A percentile compares a stretch with the other conserved stretches of the same genome.
phyloP scores from a whole-genome alignment of 2,113 vertebrate genomes.

The Varanus salvator region DNA sequence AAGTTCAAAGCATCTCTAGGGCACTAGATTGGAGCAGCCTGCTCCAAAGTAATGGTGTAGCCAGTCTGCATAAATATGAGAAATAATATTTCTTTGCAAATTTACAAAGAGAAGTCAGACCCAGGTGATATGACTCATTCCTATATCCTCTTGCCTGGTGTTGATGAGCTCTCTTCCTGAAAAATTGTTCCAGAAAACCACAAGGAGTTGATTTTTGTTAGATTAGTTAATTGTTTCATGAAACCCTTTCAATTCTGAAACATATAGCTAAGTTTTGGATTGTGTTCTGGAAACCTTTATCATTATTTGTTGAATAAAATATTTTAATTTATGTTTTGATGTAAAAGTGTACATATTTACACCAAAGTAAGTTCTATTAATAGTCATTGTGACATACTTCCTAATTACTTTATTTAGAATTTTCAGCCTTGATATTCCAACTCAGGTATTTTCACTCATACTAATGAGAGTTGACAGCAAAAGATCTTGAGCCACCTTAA shows the following conservation, averaged over 20 bases:
- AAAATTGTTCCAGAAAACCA: not conserved
- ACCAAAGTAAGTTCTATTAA: not conserved
- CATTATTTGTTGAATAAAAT: not conserved
- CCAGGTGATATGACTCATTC: not conserved
- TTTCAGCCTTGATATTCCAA: not conserved
- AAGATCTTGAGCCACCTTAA: not conserved
- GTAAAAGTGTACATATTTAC: not conserved
- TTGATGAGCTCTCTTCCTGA: not conserved
- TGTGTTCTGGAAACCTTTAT: not conserved
- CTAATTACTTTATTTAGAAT: not conserved
- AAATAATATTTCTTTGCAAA: not conserved
- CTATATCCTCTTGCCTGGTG: accelerated
- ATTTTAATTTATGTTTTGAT: not conserved
- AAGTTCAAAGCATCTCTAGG: not conserved
- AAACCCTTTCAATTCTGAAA: not conserved
- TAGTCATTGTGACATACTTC: not conserved
- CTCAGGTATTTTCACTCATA: not conserved
- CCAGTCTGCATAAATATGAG: not conserved
- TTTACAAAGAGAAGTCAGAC: not conserved
- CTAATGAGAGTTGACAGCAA: not conserved
- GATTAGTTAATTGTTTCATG: not conserved
- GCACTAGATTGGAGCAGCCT: not conserved
- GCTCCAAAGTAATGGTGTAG: not conserved
- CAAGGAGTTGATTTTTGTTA: too few relatives aligned
- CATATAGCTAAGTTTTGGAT: not conserved